Percentiles rank a stretch among this genome's conserved stretches.
Evolutionary conservation across 2,888 invertebrate species (phyloP).

Genomic region (Cheilosia soror): DNA sequence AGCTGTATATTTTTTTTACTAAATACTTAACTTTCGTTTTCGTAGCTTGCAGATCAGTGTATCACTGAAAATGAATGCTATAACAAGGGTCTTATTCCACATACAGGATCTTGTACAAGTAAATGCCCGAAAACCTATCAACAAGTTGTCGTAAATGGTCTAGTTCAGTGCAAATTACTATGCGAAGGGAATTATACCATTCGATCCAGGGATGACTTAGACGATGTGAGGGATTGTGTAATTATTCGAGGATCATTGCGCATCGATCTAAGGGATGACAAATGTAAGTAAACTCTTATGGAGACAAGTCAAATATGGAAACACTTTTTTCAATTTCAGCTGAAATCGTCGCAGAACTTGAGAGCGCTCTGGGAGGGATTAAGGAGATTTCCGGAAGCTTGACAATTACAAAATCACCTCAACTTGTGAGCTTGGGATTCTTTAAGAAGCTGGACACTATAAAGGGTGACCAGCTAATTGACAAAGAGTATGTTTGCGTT

Average conservation of each 20-base stretch:
- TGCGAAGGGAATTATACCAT: slow-evolving; percentile 78
- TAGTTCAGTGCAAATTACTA: slow-evolving; percentile 76
- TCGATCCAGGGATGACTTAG: slow-evolving; percentile 76
- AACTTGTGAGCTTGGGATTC: slow-evolving; percentile 87
- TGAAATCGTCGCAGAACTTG: slow-evolving; percentile 84
- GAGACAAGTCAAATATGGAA: not conserved
- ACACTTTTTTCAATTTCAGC: slow-evolving; percentile 73
- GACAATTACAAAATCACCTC: slow-evolving; percentile 86
- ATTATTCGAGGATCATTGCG: slow-evolving; percentile 88
- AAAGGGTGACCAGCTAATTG: slow-evolving; percentile 84
- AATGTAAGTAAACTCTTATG: slow-evolving; percentile 75
- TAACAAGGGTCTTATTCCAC: slow-evolving; percentile 74
- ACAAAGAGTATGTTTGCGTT: slow-evolving; percentile 77
- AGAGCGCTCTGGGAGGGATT: slow-evolving; percentile 86
- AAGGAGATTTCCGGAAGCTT: slow-evolving; percentile 88
- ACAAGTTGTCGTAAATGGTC: slow-evolving; percentile 46
- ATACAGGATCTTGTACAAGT: slow-evolving; percentile 85
- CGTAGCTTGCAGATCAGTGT: slow-evolving; percentile 74
- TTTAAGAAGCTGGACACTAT: slow-evolving; percentile 87
- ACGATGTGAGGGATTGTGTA: slow-evolving; percentile 87
- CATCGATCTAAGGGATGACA: slow-evolving; percentile 83
- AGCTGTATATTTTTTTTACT: not conserved
- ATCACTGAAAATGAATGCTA: slow-evolving; percentile 77
- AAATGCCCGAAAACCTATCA: slow-evolving; percentile 86
- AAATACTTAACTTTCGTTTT: not conserved